Percentiles rank a stretch among this genome's conserved stretches.
Evolutionary conservation across 2,888 invertebrate genomes (phyloP).

Genomic region (Acleris literana): DNA sequence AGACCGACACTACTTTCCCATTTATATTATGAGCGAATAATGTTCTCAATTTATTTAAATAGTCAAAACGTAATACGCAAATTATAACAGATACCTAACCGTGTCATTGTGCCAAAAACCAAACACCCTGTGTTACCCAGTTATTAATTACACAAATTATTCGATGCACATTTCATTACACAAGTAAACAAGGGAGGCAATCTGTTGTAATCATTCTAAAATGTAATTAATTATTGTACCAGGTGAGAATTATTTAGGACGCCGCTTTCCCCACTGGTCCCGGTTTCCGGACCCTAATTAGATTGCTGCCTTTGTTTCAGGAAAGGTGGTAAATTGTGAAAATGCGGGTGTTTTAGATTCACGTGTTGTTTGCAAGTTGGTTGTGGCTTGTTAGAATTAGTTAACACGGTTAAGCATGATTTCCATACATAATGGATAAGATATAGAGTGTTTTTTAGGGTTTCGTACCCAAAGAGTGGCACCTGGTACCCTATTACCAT

Average conservation of each 20-base stretch:
- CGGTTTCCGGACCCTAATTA: conserved; percentile 35
- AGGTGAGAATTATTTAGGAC: conserved; percentile 37
- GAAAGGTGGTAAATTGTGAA: conserved; percentile 36
- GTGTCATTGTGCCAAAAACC: no score
- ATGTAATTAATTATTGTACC: conserved; percentile 34
- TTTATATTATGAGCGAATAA: no score
- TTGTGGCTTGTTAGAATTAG: conserved; percentile 14
- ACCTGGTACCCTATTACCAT: no score
- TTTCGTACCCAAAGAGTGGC: no score
- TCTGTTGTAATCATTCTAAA: conserved; percentile 37
- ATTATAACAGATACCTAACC: no score
- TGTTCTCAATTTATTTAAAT: no score
- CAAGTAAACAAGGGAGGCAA: conserved; percentile 30
- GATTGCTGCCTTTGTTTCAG: conserved; percentile 34
- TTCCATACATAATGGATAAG: no score
- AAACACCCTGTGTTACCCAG: no score
- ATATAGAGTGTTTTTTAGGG: no score
- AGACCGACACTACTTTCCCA: no score
- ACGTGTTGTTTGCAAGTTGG: conserved; percentile 15
- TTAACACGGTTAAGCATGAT: background rate
- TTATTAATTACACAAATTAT: conserved; percentile 30
- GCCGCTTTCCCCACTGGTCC: conserved; percentile 30
- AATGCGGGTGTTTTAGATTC: conserved; percentile 16
- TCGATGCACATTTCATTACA: conserved; percentile 26
- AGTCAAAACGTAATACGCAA: no score